Base-by-base conservation (phyloP, 2,797 vertebrate genomes). In the Clangula hyemalis region DNA sequence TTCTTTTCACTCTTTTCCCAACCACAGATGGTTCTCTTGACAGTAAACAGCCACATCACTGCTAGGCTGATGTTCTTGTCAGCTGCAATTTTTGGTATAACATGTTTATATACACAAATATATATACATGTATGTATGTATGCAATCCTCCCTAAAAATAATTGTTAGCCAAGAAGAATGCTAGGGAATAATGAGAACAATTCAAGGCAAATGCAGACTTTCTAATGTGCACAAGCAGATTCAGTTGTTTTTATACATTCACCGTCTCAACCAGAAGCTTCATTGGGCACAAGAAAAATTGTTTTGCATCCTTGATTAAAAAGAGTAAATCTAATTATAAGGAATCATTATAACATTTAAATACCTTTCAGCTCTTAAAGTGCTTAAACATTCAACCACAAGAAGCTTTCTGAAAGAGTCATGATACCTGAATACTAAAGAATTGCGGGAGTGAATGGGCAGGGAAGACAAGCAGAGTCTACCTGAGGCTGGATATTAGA, bases 271-370 rank as follows among this genome's bases (percentile, higher is more conserved):
- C 36, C 24, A 89, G 79, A 92, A 93, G 38, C 45, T 97, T 93
- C 82, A 90, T 17, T 95, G 93, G 94, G 85, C 96, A 65, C 54
- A 91, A 95, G 83, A 97, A 96, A 81, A 65, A 89, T 49, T 97
- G 60, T 43, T 97, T 97, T 97, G 87, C 62, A 94, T 95, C 56
- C 38, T 91, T 95, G 92, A 97, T 97, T 97, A 92, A 96, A 95
- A 96, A 94, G 73, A 97, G 64, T 93, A 96, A 96, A 98, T 97
- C 79, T 96, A 97, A 97, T 96, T 95, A 95, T 77, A 94, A 93
- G 47, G 88, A 96, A 96, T 96, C 65, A 70, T 97, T 97, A 93
- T 85, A 96, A 81, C 85, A 94, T 96, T 97, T 96, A 97, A 98
- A 97, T 94, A 92, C n/a, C 45, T 95, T 94, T 96, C 95, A 93